These are phyloP conservation scores for Mesocricetus auratus DNA, from an alignment of 2,113 vertebrate genomes.

Conservation along the genomic window DNA sequence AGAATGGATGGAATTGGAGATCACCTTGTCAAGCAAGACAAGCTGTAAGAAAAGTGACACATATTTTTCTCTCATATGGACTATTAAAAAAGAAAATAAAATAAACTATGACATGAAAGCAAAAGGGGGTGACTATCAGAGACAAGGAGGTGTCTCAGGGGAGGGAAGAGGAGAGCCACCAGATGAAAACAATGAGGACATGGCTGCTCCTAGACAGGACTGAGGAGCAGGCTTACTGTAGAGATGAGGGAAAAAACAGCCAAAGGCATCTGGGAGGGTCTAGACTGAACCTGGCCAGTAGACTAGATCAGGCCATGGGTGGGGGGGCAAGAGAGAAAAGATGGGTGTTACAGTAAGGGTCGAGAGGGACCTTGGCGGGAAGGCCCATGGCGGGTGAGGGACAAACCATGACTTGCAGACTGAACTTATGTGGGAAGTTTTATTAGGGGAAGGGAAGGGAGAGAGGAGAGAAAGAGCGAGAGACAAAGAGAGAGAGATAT, in stretches of 20 bases:
- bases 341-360: too few relatives aligned
- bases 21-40: neutral
- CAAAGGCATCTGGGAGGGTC: neutral
- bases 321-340: neutral
- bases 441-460: too few relatives aligned
- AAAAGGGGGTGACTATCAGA: neutral
- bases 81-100: neutral
- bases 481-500: neutral
- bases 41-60: neutral
- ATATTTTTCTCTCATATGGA: neutral
- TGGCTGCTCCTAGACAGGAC: neutral
- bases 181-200: neutral
- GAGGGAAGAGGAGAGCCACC: neutral
- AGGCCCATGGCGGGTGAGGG: too few relatives aligned
- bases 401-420: too few relatives aligned
- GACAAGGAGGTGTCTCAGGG: neutral
- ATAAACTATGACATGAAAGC: neutral
- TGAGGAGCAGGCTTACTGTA: neutral
- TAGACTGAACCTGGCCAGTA: neutral
- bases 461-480: neutral
- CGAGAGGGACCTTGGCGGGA: too few relatives aligned
- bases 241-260: neutral
- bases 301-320: neutral
- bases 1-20: neutral
- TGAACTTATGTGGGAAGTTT: too few relatives aligned